Base-by-base conservation (phyloP, 2,888 invertebrate species). In the Eupeodes luniger region DNA sequence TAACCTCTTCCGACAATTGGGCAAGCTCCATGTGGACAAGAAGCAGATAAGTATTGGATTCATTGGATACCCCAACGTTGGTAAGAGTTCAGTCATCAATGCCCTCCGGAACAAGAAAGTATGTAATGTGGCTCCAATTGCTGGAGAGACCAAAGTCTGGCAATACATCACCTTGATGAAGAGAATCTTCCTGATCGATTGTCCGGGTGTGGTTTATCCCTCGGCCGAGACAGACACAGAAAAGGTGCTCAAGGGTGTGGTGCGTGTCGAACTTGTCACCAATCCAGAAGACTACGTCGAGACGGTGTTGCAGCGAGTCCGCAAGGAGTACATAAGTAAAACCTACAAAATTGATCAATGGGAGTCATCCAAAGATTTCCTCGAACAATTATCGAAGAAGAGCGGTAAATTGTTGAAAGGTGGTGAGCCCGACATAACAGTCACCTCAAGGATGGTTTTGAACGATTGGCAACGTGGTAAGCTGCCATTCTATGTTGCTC, bases 391-490 rank as follows among this genome's bases (percentile, higher is more conserved):
- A 91, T 98, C 99, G 0, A 95, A 95, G 70, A 96, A 97, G 90
- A 95, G 96, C 12, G 99, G 99, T 0, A 98, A 98, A 94, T 94
- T 99, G 76, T 93, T 98, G 11, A 99, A 99, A 93, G 98, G 98
- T 91, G 99, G 99, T n/a, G 99, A 99, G 92, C 98, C 99, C 11
- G 99, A 99, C 94, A 94, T 98, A 27, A 94, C 95, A 69, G 97
- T 97, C 85, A 97, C 97, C 1, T 97, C 99, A 0, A 96, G 97
- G 93, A 99, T 99, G 97, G 96, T 99, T 11, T 95, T 99, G 3
- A 99, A 99, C 94, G 99, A 99, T 93, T 99, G 98, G 97, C 99
- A 99, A 94, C 95, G 99, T 91, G 99, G 99, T 6, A 98, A 98
- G 94, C 94, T 99, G 76, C 99, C 99, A 0, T 99, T 97, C 94